Conservation (phyloP, 1,140 invertebrate genomes). For the Eueides isabella region DNA sequence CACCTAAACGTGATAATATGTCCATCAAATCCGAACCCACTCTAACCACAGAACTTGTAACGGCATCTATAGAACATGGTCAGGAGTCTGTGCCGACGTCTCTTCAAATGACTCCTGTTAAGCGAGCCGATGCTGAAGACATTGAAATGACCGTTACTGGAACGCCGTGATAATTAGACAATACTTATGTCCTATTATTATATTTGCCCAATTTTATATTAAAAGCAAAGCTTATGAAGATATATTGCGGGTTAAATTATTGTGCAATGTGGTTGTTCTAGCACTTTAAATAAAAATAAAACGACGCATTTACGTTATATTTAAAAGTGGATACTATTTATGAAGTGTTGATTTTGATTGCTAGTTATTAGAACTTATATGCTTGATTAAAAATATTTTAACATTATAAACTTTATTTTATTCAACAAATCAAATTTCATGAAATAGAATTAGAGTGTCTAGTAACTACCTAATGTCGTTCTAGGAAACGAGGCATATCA, state of each 20-base stretch:
- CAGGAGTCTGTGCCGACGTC: constrained; percentile 63
- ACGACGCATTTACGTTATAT: constrained; percentile 29
- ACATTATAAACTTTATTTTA: neutral
- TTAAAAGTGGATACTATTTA: constrained; percentile 9
- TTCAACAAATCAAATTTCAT: neutral
- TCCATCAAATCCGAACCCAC: constrained; percentile 69
- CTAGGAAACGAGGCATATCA: too few relatives aligned
- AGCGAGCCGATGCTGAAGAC: constrained; percentile 36
- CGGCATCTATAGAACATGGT: constrained; percentile 62
- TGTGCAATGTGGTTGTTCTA: constrained; percentile 8
- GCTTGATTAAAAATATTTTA: constrained; percentile 30
- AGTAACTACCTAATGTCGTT: too few relatives aligned
- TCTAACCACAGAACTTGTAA: constrained; percentile 64
- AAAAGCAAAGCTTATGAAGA: neutral
- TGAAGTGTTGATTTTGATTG: constrained; percentile 31
- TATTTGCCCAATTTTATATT: constrained; percentile 27
- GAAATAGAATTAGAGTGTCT: neutral
- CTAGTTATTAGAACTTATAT: constrained; percentile 19
- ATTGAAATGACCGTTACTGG: constrained; percentile 48
- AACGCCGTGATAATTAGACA: neutral
- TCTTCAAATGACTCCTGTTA: constrained; percentile 54
- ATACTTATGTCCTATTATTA: constrained; percentile 9
- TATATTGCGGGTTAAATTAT: neutral
- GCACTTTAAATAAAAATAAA: constrained; percentile 10
- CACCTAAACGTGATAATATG: constrained; percentile 53